These are phyloP conservation scores for Aphodius sticticus DNA, from an alignment of 2,888 invertebrate species.

Conservation along the genomic window DNA sequence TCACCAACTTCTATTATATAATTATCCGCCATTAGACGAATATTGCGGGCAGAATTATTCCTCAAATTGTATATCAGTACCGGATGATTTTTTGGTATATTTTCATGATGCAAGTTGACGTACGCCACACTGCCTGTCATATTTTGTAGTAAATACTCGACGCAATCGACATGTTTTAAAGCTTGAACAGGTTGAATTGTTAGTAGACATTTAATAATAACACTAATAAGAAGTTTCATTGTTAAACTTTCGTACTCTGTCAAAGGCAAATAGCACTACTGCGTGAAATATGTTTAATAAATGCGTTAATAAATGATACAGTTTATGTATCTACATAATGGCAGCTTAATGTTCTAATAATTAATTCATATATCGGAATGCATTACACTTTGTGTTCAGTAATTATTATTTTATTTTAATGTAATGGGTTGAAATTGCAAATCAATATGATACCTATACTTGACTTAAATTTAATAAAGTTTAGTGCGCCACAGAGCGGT, in stretches of 20 bases:
- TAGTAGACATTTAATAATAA: background rate
- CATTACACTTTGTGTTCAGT: too few relatives aligned
- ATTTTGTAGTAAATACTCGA: background rate
- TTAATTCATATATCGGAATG: too few relatives aligned
- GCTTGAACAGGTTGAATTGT: background rate
- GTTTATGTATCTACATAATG: too few relatives aligned
- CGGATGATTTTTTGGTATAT: background rate
- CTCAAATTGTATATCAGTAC: background rate
- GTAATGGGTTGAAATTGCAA: too few relatives aligned
- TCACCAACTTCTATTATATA: background rate
- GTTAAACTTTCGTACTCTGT: background rate
- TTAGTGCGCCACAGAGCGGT: too few relatives aligned
- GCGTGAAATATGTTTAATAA: too few relatives aligned
- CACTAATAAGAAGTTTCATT: background rate
- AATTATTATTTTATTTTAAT: too few relatives aligned
- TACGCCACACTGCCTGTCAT: background rate
- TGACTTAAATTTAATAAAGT: too few relatives aligned
- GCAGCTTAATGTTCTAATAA: too few relatives aligned
- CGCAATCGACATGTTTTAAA: background rate
- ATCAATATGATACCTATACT: too few relatives aligned
- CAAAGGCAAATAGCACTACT: too few relatives aligned
- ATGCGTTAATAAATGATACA: too few relatives aligned
- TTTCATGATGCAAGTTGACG: background rate
- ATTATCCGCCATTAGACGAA: background rate
- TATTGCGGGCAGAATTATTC: background rate